Conservation (phyloP, 2,797 vertebrate genomes). For the Cynopterus sphinx region DNA sequence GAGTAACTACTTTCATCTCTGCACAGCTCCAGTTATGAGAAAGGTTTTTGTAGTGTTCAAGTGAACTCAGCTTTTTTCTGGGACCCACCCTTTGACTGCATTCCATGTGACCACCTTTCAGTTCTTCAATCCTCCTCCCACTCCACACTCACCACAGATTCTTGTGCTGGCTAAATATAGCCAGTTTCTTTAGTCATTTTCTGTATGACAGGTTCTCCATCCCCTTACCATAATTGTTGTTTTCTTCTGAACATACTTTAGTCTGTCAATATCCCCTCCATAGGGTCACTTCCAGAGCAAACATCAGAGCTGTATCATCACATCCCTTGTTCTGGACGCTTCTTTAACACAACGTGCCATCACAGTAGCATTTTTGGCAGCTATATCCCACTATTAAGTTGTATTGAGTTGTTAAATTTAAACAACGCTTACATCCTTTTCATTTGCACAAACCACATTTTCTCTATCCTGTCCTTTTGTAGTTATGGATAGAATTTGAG, state of each 20-base stretch:
- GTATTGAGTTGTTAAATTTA: constrained; percentile 67
- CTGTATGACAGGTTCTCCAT: not conserved
- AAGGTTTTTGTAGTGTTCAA: not conserved
- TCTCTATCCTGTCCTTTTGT: constrained; percentile 25
- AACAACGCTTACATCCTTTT: constrained; percentile 59
- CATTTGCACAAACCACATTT: constrained; percentile 34
- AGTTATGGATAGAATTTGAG: not conserved
- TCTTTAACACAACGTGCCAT: constrained; percentile 9
- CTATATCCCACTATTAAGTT: constrained; percentile 9
- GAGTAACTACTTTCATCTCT: not conserved
- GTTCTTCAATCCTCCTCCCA: not conserved
- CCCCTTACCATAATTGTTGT: not conserved
- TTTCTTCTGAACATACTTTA: not conserved
- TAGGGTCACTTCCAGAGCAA: constrained; percentile 4
- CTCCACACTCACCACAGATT: not conserved
- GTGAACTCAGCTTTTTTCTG: not conserved
- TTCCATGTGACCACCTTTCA: not conserved
- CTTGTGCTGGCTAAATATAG: not conserved
- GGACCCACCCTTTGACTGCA: not conserved
- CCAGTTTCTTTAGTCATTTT: constrained; percentile 19
- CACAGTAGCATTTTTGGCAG: constrained; percentile 41
- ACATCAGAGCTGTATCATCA: not conserved
- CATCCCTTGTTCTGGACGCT: not conserved
- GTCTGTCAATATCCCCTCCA: not conserved
- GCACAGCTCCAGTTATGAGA: not conserved